Base-by-base conservation (phyloP, 2,888 invertebrate genomes). In the Nomada ruficornis region DNA sequence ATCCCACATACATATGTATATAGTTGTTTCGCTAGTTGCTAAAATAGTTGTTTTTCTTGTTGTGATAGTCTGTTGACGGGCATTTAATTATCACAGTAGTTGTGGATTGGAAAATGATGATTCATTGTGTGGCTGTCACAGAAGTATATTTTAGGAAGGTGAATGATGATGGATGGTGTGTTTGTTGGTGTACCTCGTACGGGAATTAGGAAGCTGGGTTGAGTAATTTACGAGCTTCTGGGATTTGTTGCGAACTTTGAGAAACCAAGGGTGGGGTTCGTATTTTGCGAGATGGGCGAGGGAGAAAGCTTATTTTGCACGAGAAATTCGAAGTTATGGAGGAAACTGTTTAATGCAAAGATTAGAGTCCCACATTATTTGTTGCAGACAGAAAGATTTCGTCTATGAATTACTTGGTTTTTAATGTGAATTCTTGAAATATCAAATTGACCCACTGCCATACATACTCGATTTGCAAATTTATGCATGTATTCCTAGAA, bases 71-170 rank as follows among this genome's bases (percentile, higher is more conserved):
- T 18, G 42, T 23, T 54, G 52, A 67, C 4, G 18, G 59, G 52
- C 67, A 60, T 68, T 67, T 42, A 75, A 75, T 75, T 75, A 68
- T 54, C 13, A 10, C 20, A 13, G 13, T 47, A 15, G 47, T 15
- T 47, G 47, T 9, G 44, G 20, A 65, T 47, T 73, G 47, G 65
- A 55, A 65, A 47, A 23, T 63, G 11, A 75, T 23, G 68, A 75
- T 75, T 54, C n/a, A 75, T 75, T 50, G 74, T 26, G 20, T 29
- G 36, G 4, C 20, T 36, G 42, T 67, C 42, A 59, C 18, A 15
- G 23, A 18, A 29, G 36, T 29, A 29, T 18, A 18, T 36, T 60
- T 62, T 63, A 42, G 20, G 23, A 29, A 26, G 59, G 10, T 23
- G 7, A 23, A 57, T 9, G 42, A 68, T 75, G 68, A 75, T 68